A percentile compares a stretch with the other conserved stretches of the same genome.
Conservation (phyloP, 1,140 invertebrate species). For the Amphibalanus amphitrite region DNA sequence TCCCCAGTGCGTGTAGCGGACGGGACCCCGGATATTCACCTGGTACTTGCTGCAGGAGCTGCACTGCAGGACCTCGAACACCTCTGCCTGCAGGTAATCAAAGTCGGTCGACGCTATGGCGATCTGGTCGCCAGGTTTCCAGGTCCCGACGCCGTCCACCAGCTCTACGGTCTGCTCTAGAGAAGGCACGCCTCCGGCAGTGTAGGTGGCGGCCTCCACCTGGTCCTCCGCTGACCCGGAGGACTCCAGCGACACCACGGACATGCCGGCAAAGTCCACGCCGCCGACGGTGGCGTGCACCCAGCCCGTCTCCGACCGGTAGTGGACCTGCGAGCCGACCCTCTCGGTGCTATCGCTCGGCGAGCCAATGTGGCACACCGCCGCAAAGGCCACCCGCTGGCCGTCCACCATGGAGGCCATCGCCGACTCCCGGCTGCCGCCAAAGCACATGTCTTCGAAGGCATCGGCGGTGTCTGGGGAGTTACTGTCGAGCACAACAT, state of each 20-base stretch:
- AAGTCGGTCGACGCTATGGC: not conserved
- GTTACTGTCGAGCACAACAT: not conserved
- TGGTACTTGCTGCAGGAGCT: not conserved
- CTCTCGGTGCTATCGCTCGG: not conserved
- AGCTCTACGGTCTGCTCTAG: not conserved
- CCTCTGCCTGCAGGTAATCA: not conserved
- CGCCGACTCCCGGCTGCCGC: too few relatives aligned
- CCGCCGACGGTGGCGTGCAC: not conserved
- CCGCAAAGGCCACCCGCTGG: not conserved
- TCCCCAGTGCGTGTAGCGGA: not conserved
- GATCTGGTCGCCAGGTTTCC: not conserved
- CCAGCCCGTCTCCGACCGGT: not conserved
- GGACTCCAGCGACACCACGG: not conserved
- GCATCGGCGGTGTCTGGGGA: too few relatives aligned
- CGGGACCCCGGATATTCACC: not conserved
- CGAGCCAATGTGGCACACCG: not conserved
- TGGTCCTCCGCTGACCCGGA: not conserved
- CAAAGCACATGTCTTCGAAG: not conserved
- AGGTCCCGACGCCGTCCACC: not conserved
- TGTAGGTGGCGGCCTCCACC: not conserved
- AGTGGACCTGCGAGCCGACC: not conserved
- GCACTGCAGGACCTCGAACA: not conserved
- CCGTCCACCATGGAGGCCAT: not conserved
- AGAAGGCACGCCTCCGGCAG: not conserved
- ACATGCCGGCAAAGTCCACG: not conserved